These are phyloP conservation scores for Fistularia tabacaria DNA, from an alignment of 2,797 vertebrate species.

Conservation along the genomic window DNA sequence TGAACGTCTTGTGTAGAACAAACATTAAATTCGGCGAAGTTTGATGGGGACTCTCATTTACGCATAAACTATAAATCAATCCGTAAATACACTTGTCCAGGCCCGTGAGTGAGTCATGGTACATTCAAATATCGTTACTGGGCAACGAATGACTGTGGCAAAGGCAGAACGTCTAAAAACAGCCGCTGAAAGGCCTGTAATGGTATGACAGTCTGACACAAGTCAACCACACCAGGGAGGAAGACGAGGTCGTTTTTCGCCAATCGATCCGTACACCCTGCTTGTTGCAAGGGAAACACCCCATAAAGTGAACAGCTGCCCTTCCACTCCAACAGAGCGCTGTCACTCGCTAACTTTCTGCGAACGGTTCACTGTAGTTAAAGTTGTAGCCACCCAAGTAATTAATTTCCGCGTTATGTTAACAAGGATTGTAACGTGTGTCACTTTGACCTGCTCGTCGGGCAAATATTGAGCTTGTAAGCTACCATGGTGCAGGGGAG, in stretches of 20 bases:
- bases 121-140: constrained; percentile 60
- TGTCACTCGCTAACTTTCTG: constrained; percentile 15
- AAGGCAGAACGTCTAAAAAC: constrained; percentile 61
- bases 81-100: constrained; percentile 45
- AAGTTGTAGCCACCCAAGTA: too few species aligned
- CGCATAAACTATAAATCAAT: constrained; percentile 44
- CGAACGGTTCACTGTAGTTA: not conserved
- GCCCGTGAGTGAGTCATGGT: constrained; percentile 64
- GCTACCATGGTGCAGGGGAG: constrained; percentile 55
- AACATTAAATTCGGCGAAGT: constrained; percentile 6
- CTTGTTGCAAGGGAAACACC: constrained; percentile 46
- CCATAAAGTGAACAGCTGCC: constrained; percentile 53
- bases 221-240: constrained; percentile 5
- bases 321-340: constrained; percentile 31
- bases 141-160: constrained; percentile 47
- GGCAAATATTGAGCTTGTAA: constrained; percentile 8
- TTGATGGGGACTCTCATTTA: constrained; percentile 24
- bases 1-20: not conserved
- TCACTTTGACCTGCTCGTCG: too few species aligned
- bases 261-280: constrained; percentile 45
- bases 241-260: constrained; percentile 30
- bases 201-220: constrained; percentile 44
- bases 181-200: constrained; percentile 45
- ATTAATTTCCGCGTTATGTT: not conserved
- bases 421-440: not conserved